phyloP scores from a whole-genome alignment of 2,113 vertebrate species.

The Dasyornis broadbenti region DNA sequence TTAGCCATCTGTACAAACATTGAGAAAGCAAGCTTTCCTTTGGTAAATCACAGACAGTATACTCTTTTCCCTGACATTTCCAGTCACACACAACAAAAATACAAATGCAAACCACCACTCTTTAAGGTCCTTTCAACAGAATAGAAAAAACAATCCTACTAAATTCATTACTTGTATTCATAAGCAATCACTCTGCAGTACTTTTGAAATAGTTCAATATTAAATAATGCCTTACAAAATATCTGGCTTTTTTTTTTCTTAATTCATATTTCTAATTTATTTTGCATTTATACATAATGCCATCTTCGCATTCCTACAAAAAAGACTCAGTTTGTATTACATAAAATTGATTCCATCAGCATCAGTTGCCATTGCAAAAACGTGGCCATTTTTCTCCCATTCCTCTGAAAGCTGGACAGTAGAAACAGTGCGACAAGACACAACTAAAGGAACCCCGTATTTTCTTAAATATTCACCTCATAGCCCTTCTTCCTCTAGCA shows the following conservation, averaged over 20 bases:
- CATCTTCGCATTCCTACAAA: not conserved
- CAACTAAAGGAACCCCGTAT: not conserved
- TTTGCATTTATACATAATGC: not conserved
- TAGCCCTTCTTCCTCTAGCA: not conserved
- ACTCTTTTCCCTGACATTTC: not conserved
- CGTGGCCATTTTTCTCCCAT: not conserved
- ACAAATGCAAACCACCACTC: not conserved
- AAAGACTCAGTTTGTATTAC: not conserved
- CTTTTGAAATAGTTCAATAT: not conserved
- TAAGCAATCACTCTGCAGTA: not conserved
- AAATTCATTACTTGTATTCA: not conserved
- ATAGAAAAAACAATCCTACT: not conserved
- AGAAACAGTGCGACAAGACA: not conserved
- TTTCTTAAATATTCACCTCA: not conserved
- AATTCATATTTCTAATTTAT: not conserved
- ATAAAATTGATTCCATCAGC: not conserved
- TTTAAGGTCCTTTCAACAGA: not conserved
- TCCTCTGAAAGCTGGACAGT: not conserved
- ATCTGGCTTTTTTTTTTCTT: not conserved
- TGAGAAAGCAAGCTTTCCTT: slow-evolving; percentile 10
- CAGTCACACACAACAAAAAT: not conserved
- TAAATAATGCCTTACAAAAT: not conserved
- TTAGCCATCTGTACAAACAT: not conserved
- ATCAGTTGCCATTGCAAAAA: not conserved
- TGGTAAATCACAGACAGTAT: not conserved